Base-by-base conservation (phyloP, 2,888 invertebrate genomes). In the Morpho deidamia region DNA sequence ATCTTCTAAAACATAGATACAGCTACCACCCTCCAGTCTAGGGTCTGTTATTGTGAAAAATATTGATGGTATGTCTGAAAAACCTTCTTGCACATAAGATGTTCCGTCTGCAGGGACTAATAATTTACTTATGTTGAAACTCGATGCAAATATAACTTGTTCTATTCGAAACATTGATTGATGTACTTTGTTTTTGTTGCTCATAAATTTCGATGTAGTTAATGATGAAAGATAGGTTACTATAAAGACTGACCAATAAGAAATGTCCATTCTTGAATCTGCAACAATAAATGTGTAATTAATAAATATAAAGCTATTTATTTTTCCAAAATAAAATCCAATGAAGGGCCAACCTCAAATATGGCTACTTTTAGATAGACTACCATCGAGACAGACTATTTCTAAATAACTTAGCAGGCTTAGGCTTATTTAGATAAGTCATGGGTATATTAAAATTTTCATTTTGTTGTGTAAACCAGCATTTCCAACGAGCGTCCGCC, bases 1-100 rank as follows among this genome's bases (percentile, higher is more conserved):
- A 1, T 76, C 83, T 73, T 84, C 81, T 9, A 85, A 53, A 0
- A 82, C 81, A n/a, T 81, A 84, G 1, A 85, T 77, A 58, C 83
- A 82, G 23, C 72, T 71, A 0, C 80, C 83, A 2, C 79, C 79
- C 47, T 81, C 76, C 7, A 76, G 52, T 39, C 69, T 76, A 0
- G 76, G 67, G 50, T 82, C 80, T 0, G 70, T 47, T 33, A 82
- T 64, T 2, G 81, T 78, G 44, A 84, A 84, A 53, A 83, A 84
- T 53, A 85, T 75, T 1, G 79, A 71, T 0, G 83, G 83, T 35
- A 78, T 70, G 0, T 81, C 81, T 0, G 75, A 66, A 0, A 72
- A 51, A 35, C 76, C 76, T 2, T 69, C 54, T 40, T 71, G 68
- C 1, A 75, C 51, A 23, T 74, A 78, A 7, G 69, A 73, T 11